phyloP scores from a whole-genome alignment of 2,113 vertebrate species.

The Corythoichthys haematopterus region DNA sequence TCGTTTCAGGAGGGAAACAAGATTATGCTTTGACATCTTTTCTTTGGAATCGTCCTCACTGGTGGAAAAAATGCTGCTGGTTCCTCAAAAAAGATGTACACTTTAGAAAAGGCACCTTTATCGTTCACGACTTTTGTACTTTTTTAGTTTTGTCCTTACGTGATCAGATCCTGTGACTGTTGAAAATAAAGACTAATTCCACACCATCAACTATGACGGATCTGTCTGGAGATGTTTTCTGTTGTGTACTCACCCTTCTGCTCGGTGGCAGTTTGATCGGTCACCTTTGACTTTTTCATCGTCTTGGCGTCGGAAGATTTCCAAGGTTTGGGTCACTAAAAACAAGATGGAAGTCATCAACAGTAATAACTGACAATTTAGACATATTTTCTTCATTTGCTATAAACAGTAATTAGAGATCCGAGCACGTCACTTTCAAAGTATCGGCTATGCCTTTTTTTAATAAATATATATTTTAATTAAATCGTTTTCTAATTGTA shows the following conservation, averaged over 20 bases:
- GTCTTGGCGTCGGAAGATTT: constrained; percentile 49
- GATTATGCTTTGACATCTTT: not conserved
- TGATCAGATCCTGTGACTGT: not conserved
- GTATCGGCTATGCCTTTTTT: too few relatives aligned
- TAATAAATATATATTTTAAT: too few relatives aligned
- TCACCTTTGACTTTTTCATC: constrained; percentile 67
- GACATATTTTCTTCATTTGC: not conserved
- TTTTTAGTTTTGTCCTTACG: not conserved
- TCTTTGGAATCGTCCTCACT: not conserved
- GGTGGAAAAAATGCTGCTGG: not conserved
- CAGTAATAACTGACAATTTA: not conserved
- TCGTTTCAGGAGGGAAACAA: not conserved
- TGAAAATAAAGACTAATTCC: constrained; percentile 10
- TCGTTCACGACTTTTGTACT: not conserved
- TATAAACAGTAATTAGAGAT: not conserved
- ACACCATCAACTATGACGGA: constrained; percentile 23
- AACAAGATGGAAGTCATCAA: constrained; percentile 11
- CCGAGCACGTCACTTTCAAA: too few relatives aligned
- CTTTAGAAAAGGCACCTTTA: not conserved
- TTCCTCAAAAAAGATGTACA: not conserved
- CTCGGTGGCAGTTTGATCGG: constrained; percentile 66
- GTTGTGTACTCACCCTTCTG: constrained; percentile 67
- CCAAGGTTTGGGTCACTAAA: constrained; percentile 42
- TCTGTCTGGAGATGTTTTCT: not conserved
- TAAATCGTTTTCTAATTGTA: too few relatives aligned